Base-by-base conservation (phyloP, 2,113 vertebrate species). In the Calonectris borealis region DNA sequence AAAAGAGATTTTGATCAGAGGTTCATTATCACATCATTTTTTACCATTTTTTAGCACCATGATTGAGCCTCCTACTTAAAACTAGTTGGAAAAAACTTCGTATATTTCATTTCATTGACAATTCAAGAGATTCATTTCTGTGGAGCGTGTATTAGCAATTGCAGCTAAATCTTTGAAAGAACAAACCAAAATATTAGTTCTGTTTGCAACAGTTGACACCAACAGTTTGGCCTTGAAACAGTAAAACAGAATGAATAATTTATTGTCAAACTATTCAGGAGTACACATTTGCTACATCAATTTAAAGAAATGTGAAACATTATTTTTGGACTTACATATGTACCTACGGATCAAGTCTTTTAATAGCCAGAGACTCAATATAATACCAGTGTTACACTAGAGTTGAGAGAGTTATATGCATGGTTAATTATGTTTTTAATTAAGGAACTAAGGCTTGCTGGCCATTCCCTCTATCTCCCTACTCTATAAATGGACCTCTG, bases 341-440 rank as follows among this genome's bases (percentile, higher is more conserved):
- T 51, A 88, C 14, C 48, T 40, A 62, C 31, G 62, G 76, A 94
- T 77, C 58, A 86, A 92, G 34, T 40, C 44, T 61, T 58, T 46
- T 40, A 61, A 90, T 22, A 91, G 66, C 19, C 60, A 76, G 27
- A 77, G 34, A 70, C 27, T 70, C 68, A 65, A 31, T 31, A 76
- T 57, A 88, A 68, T 32, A 64, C 9, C 22, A 66, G 34, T 25
- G 48, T 49, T 70, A 62, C 16, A 18, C 32, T 34, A 46, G 19
- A 86, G 20, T 16, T 60, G 29, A 83, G 31, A 78, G 34, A 83
- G 7, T 58, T 31, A 80, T 10, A 80, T 36, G 42, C 20, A 81
- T 54, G 31, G 27, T 34, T 82, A 89, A 84, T 84, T 86, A 82
- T 15, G 26, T 82, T 96, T 95, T 86, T 91, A 95, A 95, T 96